phyloP scores from a whole-genome alignment of 2,888 invertebrate species.

The Amphipyra tragopoginis region DNA sequence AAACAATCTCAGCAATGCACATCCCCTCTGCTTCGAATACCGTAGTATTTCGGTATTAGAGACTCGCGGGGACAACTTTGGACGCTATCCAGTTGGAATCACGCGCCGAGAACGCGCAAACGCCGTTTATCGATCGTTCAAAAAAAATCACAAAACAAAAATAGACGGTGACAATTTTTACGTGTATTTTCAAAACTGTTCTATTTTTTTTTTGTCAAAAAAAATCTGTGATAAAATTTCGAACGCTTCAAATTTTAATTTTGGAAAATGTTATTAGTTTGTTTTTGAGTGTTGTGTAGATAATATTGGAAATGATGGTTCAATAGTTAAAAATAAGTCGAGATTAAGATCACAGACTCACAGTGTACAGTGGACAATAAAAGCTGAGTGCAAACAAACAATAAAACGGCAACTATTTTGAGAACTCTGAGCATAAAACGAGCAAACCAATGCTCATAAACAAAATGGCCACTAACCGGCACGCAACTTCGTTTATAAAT shows the following conservation, averaged over 20 bases:
- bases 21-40: slow-evolving; percentile 80
- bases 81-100: slow-evolving; percentile 84
- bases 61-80: slow-evolving; percentile 86
- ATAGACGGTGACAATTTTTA: slow-evolving; percentile 32
- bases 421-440: slow-evolving; percentile 76
- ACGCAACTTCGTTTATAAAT: slow-evolving; percentile 84
- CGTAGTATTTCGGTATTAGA: slow-evolving; percentile 86
- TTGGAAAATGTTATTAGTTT: slow-evolving; percentile 6
- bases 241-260: slow-evolving; percentile 16
- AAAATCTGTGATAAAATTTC: slow-evolving; percentile 9
- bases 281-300: slow-evolving; percentile 37
- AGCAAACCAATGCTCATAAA: slow-evolving; percentile 78
- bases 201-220: not conserved
- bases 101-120: slow-evolving; percentile 72
- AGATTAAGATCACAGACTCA: slow-evolving; percentile 60
- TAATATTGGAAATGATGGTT: slow-evolving; percentile 26
- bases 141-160: slow-evolving; percentile 55
- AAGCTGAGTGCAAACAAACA: slow-evolving; percentile 80
- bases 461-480: slow-evolving; percentile 86
- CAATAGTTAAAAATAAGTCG: slow-evolving; percentile 36
- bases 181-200: not conserved
- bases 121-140: slow-evolving; percentile 62
- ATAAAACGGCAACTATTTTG: slow-evolving; percentile 80
- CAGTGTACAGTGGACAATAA: slow-evolving; percentile 69
- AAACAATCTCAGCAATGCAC: slow-evolving; percentile 75